Conservation (phyloP, 2,113 vertebrate genomes). For the Macrotus californicus region DNA sequence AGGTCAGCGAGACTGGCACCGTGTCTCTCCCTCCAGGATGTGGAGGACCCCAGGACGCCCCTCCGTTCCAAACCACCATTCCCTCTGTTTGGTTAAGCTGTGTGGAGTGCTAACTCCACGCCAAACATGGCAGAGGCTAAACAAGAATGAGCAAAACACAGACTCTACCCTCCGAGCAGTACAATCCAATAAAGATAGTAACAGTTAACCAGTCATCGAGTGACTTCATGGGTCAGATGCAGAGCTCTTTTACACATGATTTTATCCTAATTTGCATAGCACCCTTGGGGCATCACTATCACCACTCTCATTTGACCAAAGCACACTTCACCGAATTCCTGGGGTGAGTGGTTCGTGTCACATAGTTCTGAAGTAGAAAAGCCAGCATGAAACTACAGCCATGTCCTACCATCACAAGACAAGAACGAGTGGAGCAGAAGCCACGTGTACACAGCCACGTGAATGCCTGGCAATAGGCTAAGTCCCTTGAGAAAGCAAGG, state of each 20-base stretch:
- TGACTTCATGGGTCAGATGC: accelerated
- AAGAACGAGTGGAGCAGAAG: not conserved
- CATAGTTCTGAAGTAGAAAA: not conserved
- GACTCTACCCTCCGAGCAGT: too few relatives aligned
- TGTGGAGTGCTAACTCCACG: accelerated
- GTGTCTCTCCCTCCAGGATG: not conserved
- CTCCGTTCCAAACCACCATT: not conserved
- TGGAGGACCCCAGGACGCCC: not conserved
- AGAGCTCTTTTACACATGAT: accelerated
- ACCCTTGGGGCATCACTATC: not conserved
- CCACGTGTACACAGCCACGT: accelerated
- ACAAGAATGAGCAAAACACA: accelerated
- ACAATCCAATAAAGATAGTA: too few relatives aligned
- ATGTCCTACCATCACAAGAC: not conserved
- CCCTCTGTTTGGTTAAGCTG: accelerated
- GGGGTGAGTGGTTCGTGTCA: too few relatives aligned
- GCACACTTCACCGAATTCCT: not conserved
- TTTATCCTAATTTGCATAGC: not conserved
- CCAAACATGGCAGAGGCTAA: not conserved
- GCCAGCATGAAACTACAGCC: not conserved
- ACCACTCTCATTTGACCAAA: not conserved
- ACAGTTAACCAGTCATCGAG: accelerated
- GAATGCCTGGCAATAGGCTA: accelerated
- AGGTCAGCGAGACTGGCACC: not conserved
- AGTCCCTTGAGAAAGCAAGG: not conserved